phyloP scores from a whole-genome alignment of 1,140 invertebrate genomes.

The Temnothorax nylanderi region DNA sequence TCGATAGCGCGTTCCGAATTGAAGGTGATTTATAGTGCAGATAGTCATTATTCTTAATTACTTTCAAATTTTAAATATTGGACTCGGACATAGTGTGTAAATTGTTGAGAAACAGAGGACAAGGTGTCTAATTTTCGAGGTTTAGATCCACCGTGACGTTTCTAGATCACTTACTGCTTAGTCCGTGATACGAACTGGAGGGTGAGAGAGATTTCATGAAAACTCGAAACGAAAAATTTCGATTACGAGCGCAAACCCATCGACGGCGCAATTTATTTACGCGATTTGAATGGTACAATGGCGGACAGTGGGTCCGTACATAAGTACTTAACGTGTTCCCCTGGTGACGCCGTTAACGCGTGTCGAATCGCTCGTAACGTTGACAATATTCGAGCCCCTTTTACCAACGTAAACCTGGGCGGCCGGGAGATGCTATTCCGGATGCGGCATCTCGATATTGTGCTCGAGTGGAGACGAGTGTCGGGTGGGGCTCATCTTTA shows the following conservation, averaged over 20 bases:
- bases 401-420: conserved; percentile 76
- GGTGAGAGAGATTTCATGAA: conserved; percentile 15
- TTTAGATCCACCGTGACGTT: neutral
- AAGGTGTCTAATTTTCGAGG: neutral
- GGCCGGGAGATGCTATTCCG: conserved; percentile 69
- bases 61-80: conserved; percentile 14
- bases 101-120: neutral
- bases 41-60: neutral
- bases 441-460: conserved; percentile 69
- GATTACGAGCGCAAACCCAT: conserved; percentile 2
- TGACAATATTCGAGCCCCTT: conserved; percentile 77
- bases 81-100: too few relatives aligned
- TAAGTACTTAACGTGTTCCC: conserved; percentile 66
- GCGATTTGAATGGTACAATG: conserved; percentile 30
- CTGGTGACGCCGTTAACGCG: conserved; percentile 73
- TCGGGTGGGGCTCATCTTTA: conserved; percentile 67
- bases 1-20: neutral
- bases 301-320: neutral
- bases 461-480: conserved; percentile 74
- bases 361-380: conserved; percentile 77
- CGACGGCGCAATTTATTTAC: conserved; percentile 36
- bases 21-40: neutral
- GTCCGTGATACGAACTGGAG: neutral
- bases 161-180: neutral
- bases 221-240: conserved; percentile 20